Base-by-base conservation (phyloP, 37 sponge, comb jelly and placozoan species). In the Axinella damicornis region DNA sequence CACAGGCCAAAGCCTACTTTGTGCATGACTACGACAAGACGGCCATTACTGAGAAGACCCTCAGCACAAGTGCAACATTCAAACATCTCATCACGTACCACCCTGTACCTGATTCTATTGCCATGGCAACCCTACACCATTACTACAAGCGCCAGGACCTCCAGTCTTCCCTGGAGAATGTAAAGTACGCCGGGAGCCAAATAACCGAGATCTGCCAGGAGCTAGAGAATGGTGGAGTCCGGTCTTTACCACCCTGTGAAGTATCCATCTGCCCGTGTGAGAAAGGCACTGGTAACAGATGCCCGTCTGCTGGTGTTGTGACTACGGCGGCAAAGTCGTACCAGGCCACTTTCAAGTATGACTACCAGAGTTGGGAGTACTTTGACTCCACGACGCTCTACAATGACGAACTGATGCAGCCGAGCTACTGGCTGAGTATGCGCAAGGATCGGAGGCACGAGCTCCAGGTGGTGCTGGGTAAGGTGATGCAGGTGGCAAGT, bases 101-200 rank as follows among this genome's bases (percentile, higher is more conserved):
- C 55, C 90, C 90, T 5, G 54, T 83, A 5, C 53, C 19, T 39
- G 30, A 56, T 34, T 39, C 63, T 14, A 41, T 55, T 46, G 65
- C 73, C 70, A 83, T 89, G 84, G 38, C 64, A 15, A 40, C 57
- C 19, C 34, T 89, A 9, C 90, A 89, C 38, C 67, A 77, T 59
- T 72, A 75, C 66, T 89, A 83, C 59, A 83, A 78, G 57, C 57
- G 68, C 0, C 33, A 70, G 5, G 76, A 83, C 59, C 65, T 76
- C 36, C 54, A 24, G 38, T 37, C 57, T 21, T 14, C 67, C 0
- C 16, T 57, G 38, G 69, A 76, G 38, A 75, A 52, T 28, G 35
- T 57, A 0, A 4, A 76, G 1, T 19, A 33, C 4, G 36, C 56
- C 17, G 33, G 54, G 24, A 32, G 59, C 31, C 30, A 74, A 30